Conservation (phyloP, 2,113 vertebrate species). For the Pluvianellus socialis region DNA sequence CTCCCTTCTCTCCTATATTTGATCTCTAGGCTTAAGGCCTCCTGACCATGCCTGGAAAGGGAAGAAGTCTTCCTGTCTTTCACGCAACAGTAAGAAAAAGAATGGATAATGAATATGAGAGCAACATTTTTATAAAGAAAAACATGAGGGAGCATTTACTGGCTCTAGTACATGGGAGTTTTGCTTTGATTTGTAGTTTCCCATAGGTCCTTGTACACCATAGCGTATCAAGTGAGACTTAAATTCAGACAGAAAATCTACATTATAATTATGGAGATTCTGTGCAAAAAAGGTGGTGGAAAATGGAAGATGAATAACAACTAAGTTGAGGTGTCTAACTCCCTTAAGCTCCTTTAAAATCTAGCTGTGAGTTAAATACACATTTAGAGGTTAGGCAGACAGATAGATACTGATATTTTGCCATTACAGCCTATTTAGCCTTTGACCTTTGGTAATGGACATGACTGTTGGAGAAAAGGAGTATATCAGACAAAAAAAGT, state of each 20-base stretch:
- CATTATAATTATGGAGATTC: not conserved
- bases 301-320: not conserved
- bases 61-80: not conserved
- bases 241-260: not conserved
- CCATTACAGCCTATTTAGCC: not conserved
- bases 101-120: not conserved
- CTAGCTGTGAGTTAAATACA: not conserved
- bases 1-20: not conserved
- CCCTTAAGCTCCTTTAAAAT: not conserved
- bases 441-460: not conserved
- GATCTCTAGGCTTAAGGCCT: not conserved
- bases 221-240: not conserved
- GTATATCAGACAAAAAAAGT: not conserved
- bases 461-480: not conserved
- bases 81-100: not conserved
- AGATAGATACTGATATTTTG: not conserved
- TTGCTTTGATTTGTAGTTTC: not conserved
- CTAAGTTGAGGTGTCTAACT: not conserved
- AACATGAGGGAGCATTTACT: not conserved
- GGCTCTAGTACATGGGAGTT: not conserved
- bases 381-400: not conserved
- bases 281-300: not conserved
- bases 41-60: not conserved
- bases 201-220: not conserved
- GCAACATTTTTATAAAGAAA: not conserved